Conservation (phyloP, 2,113 vertebrate species). For the Todiramphus chloris region DNA sequence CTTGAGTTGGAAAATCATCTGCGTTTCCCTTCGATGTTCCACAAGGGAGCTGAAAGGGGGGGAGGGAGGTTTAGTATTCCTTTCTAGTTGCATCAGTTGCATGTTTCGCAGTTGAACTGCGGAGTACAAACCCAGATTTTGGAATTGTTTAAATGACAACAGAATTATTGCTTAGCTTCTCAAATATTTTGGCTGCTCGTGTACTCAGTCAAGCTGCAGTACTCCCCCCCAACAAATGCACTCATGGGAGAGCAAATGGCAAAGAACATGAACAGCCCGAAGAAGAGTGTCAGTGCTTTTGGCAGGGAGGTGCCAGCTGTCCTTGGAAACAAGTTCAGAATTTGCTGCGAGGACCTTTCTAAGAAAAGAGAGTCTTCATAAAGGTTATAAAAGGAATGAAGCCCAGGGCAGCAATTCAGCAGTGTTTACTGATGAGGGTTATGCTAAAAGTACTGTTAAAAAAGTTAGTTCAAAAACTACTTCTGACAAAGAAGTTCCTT, state of each 20-base stretch:
- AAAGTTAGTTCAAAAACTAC: background rate
- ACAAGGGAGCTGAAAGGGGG: constrained; percentile 12
- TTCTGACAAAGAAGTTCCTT: background rate
- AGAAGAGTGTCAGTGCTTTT: background rate
- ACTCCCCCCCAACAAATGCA: background rate
- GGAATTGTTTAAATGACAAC: constrained; percentile 22
- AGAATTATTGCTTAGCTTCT: constrained; percentile 10
- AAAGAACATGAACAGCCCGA: background rate
- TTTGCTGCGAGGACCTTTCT: background rate
- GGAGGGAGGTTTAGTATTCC: constrained; percentile 40
- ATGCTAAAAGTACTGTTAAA: background rate
- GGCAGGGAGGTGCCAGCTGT: background rate
- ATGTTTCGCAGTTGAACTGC: background rate
- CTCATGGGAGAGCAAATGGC: constrained; percentile 14
- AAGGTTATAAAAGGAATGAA: background rate
- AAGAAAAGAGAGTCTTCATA: background rate
- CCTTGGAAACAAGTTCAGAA: constrained; percentile 1
- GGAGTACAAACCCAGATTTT: background rate
- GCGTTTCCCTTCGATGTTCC: constrained; percentile 18
- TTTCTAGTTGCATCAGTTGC: constrained; percentile 40
- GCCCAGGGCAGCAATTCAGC: background rate
- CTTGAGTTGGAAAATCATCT: constrained; percentile 20
- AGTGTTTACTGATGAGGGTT: background rate
- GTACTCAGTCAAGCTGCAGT: background rate
- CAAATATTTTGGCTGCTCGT: constrained; percentile 30